These are phyloP conservation scores for Trachops cirrhosus DNA, from an alignment of 2,797 vertebrate genomes.

Conservation along the genomic window DNA sequence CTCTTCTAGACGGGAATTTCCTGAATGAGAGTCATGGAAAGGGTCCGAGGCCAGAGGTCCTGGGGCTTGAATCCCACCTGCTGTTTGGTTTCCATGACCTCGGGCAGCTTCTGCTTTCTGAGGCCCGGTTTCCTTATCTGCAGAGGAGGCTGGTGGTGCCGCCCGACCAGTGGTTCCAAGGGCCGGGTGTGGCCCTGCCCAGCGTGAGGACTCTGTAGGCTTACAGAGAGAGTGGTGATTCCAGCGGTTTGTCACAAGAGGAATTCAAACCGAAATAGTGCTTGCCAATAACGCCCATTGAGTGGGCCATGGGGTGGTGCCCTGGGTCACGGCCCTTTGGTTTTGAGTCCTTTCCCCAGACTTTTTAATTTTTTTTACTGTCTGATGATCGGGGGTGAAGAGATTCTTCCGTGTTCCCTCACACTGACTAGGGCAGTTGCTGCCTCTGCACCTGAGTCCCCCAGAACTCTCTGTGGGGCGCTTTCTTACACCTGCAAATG, in stretches of 20 bases:
- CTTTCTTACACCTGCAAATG: background rate
- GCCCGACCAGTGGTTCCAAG: background rate
- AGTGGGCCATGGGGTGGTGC: background rate
- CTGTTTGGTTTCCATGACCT: background rate
- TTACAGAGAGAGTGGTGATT: background rate
- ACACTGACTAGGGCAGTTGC: background rate
- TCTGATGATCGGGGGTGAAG: background rate
- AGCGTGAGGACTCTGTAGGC: background rate
- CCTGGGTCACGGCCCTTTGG: background rate
- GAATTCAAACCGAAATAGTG: background rate
- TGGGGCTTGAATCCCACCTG: background rate
- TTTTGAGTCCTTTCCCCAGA: background rate
- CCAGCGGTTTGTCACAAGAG: background rate
- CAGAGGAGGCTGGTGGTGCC: background rate
- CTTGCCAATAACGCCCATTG: background rate
- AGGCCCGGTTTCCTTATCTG: background rate
- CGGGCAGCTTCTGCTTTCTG: background rate
- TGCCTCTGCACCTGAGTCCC: background rate
- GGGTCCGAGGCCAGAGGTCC: background rate
- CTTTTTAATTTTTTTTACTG: too few species aligned
- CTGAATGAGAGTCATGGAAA: background rate
- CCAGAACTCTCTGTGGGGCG: background rate
- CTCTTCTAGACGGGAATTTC: conserved; percentile 15
- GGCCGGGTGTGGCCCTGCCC: background rate
- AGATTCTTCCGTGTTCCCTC: background rate